Evolutionary conservation across 1,140 invertebrate genomes (phyloP), one percentile per base, ranked within the genome.

Genomic region (Drosophila chauvacae): DNA sequence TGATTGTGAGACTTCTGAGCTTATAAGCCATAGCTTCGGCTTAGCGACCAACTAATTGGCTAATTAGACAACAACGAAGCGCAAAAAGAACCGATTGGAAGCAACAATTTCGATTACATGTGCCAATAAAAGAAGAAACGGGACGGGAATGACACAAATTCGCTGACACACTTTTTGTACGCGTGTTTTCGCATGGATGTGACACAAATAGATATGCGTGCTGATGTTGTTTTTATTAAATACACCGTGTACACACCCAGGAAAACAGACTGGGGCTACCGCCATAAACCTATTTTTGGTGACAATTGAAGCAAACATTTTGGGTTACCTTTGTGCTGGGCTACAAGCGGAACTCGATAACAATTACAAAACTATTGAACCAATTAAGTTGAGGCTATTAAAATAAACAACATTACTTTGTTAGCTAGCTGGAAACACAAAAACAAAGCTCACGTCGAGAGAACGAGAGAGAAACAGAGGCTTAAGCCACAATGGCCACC

Each of bases 311-410:
- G 51, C 63, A 79, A 63, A 81, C 83, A 70, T 39, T 50, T 50
- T 16, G 45, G 30, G 16, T 71, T 53, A 48, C 6, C 39, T 42
- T 44, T 45, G 37, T 65, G 66, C 60, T 71, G 45, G 58, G 35
- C 42, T 69, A 61, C 44, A 72, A 70, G 59, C 76, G 83, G 69
- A 80, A 75, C 57, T 23, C 57, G 60, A 72, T 79, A 62, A 56
- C 77, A 85, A 90, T 88, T 90, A 84, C 80, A 87, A 87, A 87
- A 81, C 79, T 81, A 87, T 86, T 87, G 69, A 87, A 87, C 84
- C 77, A 85, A 90, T 88, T 90, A 85, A 81, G 81, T 81, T 66
- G 69, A 85, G 76, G 73, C 80, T 80, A 57, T 81, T 79, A 56
- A 73, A 71, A 66, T 60, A 23, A 57, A 76, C 30, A 80, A 63